Percentiles rank a stretch among this genome's conserved stretches.
phyloP scores from a whole-genome alignment of 2,113 vertebrate species.

The Reinhardtius hippoglossoides region DNA sequence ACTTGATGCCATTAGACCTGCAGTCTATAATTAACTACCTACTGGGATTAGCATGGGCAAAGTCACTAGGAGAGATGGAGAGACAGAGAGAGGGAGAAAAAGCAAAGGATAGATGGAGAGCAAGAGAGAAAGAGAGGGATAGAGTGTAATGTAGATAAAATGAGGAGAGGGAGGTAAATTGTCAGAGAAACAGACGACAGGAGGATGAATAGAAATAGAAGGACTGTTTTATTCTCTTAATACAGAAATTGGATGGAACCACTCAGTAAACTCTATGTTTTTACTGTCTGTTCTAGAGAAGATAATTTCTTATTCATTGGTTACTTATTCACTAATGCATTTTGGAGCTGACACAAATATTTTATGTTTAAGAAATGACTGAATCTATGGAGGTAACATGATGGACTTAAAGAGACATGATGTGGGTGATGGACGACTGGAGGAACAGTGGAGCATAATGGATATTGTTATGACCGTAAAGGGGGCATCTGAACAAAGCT shows the following conservation, averaged over 20 bases:
- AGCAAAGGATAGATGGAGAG: background rate
- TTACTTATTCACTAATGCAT: background rate
- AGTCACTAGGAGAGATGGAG: slow-evolving; percentile 51
- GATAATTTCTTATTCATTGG: background rate
- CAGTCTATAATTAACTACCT: slow-evolving; percentile 78
- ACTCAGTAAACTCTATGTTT: background rate
- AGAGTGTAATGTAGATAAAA: background rate
- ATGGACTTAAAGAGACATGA: background rate
- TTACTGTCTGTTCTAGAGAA: background rate
- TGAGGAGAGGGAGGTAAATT: background rate
- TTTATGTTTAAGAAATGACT: background rate
- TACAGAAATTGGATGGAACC: background rate
- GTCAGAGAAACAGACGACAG: slow-evolving; percentile 2
- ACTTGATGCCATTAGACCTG: slow-evolving; percentile 72
- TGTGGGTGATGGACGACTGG: background rate
- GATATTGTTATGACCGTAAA: slow-evolving; percentile 13
- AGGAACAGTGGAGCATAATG: background rate
- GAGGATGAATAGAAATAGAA: slow-evolving; percentile 6
- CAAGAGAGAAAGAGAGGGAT: background rate
- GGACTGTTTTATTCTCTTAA: background rate
- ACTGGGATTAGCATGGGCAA: slow-evolving; percentile 73
- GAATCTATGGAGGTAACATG: background rate
- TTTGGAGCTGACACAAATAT: background rate
- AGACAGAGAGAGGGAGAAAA: background rate
- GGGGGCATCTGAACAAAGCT: background rate